These are phyloP conservation scores for Nesogale talazaci DNA, from an alignment of 2,113 vertebrate species.

Conservation along the genomic window DNA sequence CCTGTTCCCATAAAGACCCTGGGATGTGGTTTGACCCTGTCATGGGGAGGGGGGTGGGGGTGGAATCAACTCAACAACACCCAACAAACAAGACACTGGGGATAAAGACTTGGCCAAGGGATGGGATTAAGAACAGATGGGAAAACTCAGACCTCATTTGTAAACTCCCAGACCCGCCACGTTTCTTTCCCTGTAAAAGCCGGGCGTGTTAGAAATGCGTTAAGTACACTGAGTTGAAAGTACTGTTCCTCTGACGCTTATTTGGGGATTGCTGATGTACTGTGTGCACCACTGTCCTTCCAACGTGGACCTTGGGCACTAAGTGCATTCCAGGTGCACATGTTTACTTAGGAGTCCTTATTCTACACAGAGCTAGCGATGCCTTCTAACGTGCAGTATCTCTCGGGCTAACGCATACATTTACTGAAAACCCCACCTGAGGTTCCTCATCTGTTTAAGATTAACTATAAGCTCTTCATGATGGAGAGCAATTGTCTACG, in stretches of 20 bases:
- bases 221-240: conserved; percentile 17
- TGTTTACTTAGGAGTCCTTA: not conserved
- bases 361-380: too few relatives aligned
- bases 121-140: not conserved
- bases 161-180: conserved; percentile 8
- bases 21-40: not conserved
- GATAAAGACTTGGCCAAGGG: conserved; percentile 8
- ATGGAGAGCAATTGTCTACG: conserved; percentile 13
- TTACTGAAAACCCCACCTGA: not conserved
- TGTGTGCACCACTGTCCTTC: not conserved
- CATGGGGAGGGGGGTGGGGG: not conserved
- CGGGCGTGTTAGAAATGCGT: conserved; percentile 21
- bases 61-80: not conserved
- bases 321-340: conserved; percentile 29
- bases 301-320: conserved; percentile 17
- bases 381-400: not conserved
- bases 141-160: not conserved
- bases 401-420: conserved; percentile 11
- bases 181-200: conserved; percentile 11
- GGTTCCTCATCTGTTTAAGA: conserved; percentile 39
- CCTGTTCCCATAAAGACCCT: not conserved
- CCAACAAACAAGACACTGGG: not conserved
- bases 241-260: not conserved
- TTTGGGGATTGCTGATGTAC: not conserved
- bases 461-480: not conserved